Evolutionary conservation across 2,113 vertebrate genomes (phyloP).

Genomic region (Odocoileus virginianus): DNA sequence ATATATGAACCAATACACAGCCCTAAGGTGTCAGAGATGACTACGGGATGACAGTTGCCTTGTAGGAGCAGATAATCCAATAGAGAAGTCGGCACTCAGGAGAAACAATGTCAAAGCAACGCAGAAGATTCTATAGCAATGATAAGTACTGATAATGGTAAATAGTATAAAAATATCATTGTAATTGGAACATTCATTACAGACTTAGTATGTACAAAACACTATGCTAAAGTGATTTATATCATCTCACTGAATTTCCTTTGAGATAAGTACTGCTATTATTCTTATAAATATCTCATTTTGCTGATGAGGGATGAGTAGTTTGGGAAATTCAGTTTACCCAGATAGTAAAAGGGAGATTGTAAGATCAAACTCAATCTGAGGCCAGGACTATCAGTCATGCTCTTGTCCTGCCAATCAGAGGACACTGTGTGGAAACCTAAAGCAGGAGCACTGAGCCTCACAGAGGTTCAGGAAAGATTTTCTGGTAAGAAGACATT

Average conservation of each 20-base stretch:
- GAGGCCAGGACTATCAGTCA: background rate
- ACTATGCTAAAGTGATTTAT: background rate
- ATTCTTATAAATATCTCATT: background rate
- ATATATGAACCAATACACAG: background rate
- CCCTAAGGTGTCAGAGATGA: background rate
- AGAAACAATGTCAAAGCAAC: background rate
- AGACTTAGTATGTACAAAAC: background rate
- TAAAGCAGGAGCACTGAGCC: background rate
- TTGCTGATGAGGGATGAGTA: background rate
- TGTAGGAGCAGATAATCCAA: background rate
- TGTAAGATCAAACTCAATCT: background rate
- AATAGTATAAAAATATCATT: background rate
- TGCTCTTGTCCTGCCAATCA: background rate
- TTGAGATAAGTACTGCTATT: background rate
- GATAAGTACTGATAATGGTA: background rate
- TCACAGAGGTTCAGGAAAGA: background rate
- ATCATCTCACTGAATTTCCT: background rate
- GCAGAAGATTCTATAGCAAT: background rate
- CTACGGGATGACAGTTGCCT: background rate
- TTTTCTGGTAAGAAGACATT: background rate
- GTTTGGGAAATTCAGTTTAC: background rate
- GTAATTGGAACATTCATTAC: background rate
- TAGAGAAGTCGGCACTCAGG: background rate
- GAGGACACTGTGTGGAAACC: background rate
- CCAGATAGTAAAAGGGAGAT: background rate